These are phyloP conservation scores for Eulemur coronatus DNA, from an alignment of 2,797 vertebrate genomes.

Conservation along the genomic window DNA sequence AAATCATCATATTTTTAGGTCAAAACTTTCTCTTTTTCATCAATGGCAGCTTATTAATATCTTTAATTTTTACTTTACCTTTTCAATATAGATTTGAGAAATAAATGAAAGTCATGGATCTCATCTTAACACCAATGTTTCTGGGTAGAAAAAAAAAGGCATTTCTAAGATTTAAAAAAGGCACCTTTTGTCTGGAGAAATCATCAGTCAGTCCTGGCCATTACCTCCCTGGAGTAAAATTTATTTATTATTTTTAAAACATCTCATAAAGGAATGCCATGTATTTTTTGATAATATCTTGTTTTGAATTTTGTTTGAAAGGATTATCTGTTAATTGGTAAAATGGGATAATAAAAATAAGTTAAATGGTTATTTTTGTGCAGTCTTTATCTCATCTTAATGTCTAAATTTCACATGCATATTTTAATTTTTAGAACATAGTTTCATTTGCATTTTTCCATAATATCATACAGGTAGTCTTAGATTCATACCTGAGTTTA, in stretches of 20 bases:
- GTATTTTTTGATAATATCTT: conserved; percentile 27
- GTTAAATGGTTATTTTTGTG: not conserved
- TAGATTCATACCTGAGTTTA: not conserved
- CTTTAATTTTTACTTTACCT: conserved; percentile 59
- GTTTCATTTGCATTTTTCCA: conserved; percentile 12
- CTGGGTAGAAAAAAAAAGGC: not conserved
- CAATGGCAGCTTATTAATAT: conserved; percentile 59
- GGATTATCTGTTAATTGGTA: conserved; percentile 8
- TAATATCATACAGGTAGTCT: not conserved
- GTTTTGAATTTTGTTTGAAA: conserved; percentile 39
- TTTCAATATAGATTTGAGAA: conserved; percentile 55
- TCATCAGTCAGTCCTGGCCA: not conserved
- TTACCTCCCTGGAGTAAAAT: not conserved
- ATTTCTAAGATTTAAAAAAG: not conserved
- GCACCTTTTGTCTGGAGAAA: not conserved
- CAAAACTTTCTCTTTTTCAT: conserved; percentile 59
- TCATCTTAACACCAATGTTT: not conserved
- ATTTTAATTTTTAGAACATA: not conserved
- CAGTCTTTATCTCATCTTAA: not conserved
- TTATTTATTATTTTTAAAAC: conserved; percentile 32
- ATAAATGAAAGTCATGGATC: conserved; percentile 26
- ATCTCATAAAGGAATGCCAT: not conserved
- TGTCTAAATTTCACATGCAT: not conserved
- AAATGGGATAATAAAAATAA: conserved; percentile 13
- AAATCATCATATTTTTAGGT: conserved; percentile 62